phyloP scores from a whole-genome alignment of 2,797 vertebrate species.

The Geotrypetes seraphini region DNA sequence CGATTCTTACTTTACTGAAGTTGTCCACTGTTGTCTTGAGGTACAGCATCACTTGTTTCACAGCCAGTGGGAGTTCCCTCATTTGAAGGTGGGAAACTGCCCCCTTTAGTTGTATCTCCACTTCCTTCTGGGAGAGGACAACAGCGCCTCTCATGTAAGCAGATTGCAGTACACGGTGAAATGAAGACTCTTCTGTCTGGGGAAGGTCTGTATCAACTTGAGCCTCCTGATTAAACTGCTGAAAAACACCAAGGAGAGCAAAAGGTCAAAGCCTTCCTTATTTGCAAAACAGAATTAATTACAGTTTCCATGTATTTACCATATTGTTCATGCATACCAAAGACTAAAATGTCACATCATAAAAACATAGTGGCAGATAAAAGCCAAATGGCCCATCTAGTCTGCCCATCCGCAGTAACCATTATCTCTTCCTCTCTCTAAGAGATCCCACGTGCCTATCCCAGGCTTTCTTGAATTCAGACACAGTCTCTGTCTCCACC shows the following conservation, averaged over 20 bases:
- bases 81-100: conserved; percentile 30
- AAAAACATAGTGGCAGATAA: no score
- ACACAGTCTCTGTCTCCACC: no score
- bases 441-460: no score
- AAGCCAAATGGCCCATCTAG: no score
- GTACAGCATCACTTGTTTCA: conserved; percentile 77
- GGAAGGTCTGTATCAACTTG: neutral
- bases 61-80: conserved; percentile 45
- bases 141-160: conserved; percentile 46
- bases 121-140: no score
- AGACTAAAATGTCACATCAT: no score
- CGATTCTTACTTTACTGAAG: conserved; percentile 58
- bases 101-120: conserved; percentile 40
- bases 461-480: no score
- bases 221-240: conserved; percentile 48
- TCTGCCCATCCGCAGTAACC: no score
- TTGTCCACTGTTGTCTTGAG: conserved; percentile 68
- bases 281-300: no score
- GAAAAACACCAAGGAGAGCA: neutral
- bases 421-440: no score
- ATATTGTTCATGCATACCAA: no score
- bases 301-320: no score
- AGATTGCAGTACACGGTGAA: conserved; percentile 51
- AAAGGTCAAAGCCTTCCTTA: neutral
- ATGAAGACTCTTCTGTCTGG: conserved; percentile 23